These are phyloP conservation scores for Eurytoma californica DNA, from an alignment of 2,888 invertebrate genomes.

Conservation along the genomic window DNA sequence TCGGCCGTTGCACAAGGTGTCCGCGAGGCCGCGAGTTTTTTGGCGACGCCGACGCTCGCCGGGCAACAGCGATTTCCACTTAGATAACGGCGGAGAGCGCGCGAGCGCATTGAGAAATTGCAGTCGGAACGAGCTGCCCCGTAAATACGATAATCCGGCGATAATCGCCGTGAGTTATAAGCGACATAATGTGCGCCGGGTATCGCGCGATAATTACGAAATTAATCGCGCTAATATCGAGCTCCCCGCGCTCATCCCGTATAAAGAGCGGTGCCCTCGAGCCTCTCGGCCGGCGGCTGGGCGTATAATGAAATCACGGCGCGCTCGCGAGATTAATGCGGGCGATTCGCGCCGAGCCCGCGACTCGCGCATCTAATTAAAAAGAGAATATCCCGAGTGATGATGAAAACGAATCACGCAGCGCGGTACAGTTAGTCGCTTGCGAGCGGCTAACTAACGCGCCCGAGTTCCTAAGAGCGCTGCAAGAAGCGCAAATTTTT, in stretches of 20 bases:
- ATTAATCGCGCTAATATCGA: constrained; percentile 11
- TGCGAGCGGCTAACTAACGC: too few species aligned
- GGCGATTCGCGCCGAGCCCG: too few species aligned
- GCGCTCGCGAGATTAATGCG: background rate
- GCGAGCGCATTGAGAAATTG: constrained; percentile 11
- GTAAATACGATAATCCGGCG: constrained; percentile 19
- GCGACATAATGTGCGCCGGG: too few species aligned
- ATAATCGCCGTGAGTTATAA: constrained; percentile 15
- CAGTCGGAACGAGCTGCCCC: constrained; percentile 17
- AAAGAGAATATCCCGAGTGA: too few species aligned
- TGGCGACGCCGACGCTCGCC: background rate
- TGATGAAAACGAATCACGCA: too few species aligned
- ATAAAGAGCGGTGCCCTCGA: background rate
- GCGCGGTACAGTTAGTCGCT: too few species aligned
- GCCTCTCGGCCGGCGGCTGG: too few species aligned
- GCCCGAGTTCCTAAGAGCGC: too few species aligned
- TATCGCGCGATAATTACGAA: constrained; percentile 20
- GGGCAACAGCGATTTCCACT: constrained; percentile 29
- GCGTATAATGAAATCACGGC: background rate
- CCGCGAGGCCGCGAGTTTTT: background rate
- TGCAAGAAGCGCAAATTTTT: too few species aligned
- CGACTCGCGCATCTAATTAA: too few species aligned
- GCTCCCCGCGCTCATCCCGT: background rate
- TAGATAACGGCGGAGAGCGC: constrained; percentile 16
- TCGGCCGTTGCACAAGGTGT: constrained; percentile 5